Percentiles rank a stretch among this genome's conserved stretches.
Conservation (phyloP, 2,113 vertebrate species). For the Pao palembangensis region DNA sequence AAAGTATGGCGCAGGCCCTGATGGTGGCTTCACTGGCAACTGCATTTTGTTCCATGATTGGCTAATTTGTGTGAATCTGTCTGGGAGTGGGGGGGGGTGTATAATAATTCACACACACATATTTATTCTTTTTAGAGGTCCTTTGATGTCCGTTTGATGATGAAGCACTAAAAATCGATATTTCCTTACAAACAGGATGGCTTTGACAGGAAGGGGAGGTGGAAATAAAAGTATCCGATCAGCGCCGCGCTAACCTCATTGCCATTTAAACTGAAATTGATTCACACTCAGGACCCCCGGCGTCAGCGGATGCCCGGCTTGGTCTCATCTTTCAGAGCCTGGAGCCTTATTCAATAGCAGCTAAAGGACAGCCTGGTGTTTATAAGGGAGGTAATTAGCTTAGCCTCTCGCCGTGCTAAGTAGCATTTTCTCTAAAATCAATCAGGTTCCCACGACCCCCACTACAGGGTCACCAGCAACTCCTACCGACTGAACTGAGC, state of each 20-base stretch:
- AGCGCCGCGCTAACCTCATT: conserved; percentile 50
- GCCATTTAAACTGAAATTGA: conserved; percentile 62
- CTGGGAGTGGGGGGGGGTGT: too few species aligned
- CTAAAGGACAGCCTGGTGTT: conserved; percentile 56
- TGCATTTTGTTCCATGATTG: too few species aligned
- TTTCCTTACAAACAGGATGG: conserved; percentile 12
- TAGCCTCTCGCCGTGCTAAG: conserved; percentile 46
- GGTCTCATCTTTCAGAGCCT: conserved; percentile 44
- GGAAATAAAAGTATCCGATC: conserved; percentile 39
- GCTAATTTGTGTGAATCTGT: too few species aligned
- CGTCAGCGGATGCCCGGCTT: conserved; percentile 19
- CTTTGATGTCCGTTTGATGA: too few species aligned
- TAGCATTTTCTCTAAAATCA: conserved; percentile 46
- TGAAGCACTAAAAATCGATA: conserved; percentile 1
- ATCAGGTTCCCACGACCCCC: conserved; percentile 44
- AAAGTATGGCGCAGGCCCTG: too few species aligned
- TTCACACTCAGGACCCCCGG: conserved; percentile 52
- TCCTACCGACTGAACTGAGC: conserved; percentile 5
- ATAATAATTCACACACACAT: too few species aligned
- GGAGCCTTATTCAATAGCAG: conserved; percentile 51
- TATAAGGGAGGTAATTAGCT: conserved; percentile 62
- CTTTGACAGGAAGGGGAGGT: background rate
- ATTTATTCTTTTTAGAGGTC: too few species aligned
- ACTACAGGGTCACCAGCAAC: conserved; percentile 19
- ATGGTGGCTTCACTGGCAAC: too few species aligned